Evolutionary conservation across 2,888 invertebrate genomes (phyloP).

Genomic region (Blastobasis adustella): DNA sequence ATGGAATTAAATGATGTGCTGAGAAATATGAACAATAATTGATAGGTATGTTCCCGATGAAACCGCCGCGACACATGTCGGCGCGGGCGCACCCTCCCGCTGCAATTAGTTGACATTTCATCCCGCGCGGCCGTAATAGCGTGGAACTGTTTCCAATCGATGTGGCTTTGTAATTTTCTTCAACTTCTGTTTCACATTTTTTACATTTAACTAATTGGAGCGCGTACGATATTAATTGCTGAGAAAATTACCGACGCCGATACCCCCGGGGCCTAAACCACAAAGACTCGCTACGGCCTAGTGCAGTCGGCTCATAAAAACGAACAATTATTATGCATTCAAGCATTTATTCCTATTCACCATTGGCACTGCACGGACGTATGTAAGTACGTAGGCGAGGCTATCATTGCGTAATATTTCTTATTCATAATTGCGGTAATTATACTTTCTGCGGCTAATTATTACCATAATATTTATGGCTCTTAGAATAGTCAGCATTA

Average conservation of each 20-base stretch:
- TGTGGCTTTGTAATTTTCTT: constrained; percentile 46
- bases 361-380: too few relatives aligned
- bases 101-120: constrained; percentile 49
- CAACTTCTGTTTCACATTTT: constrained; percentile 56
- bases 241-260: constrained; percentile 56
- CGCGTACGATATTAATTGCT: constrained; percentile 62
- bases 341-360: constrained; percentile 46
- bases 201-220: constrained; percentile 61
- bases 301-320: constrained; percentile 46
- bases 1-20: too few relatives aligned
- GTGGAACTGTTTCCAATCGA: constrained; percentile 41
- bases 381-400: too few relatives aligned
- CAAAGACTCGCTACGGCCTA: constrained; percentile 44
- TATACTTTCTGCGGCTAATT: constrained; percentile 27
- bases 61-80: constrained; percentile 46
- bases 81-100: constrained; percentile 24
- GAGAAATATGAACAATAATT: too few relatives aligned
- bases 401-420: constrained; percentile 5
- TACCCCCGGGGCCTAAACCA: constrained; percentile 54
- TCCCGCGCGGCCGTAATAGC: constrained; percentile 33
- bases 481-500: constrained; percentile 1
- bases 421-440: constrained; percentile 32
- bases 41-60: constrained; percentile 6
- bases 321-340: constrained; percentile 52
- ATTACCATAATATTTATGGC: constrained; percentile 14